These are phyloP conservation scores for Lasioglossum zephyrum DNA, from an alignment of 2,888 invertebrate genomes.

Conservation along the genomic window DNA sequence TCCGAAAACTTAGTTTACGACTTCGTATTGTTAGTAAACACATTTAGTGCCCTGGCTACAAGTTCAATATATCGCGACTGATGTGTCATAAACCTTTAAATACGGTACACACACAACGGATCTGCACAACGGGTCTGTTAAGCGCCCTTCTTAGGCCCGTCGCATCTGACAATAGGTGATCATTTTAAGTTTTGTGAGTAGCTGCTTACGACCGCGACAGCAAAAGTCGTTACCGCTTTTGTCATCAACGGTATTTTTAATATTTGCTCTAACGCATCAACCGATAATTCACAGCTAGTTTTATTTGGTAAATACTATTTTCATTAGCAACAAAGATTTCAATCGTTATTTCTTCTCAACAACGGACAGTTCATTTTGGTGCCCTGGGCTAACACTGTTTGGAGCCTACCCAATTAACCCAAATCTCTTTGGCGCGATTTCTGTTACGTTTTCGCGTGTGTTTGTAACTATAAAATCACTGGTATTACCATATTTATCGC, in stretches of 20 bases:
- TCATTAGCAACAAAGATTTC: no score
- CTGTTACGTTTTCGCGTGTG: no score
- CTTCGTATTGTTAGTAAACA: not conserved
- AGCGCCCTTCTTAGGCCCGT: not conserved
- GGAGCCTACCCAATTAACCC: no score
- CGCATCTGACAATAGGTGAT: not conserved
- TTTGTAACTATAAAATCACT: no score
- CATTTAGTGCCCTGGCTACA: not conserved
- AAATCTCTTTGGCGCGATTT: no score
- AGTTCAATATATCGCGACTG: not conserved
- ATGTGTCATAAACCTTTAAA: not conserved
- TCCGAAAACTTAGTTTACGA: not conserved
- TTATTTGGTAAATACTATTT: no score
- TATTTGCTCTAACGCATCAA: not conserved
- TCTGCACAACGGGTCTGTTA: not conserved
- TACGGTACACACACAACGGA: no score
- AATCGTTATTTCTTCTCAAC: not conserved
- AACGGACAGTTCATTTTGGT: no score
- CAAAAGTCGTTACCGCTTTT: no score
- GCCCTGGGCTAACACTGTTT: no score
- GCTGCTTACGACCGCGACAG: not conserved
- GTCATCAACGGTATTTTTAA: not conserved
- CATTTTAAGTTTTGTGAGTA: not conserved
- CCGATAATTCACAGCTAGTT: no score
- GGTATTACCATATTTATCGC: not conserved